Evolutionary conservation across 1,140 invertebrate genomes (phyloP), one percentile per base, ranked within the genome.

Genomic region (Dufourea novaeangliae): DNA sequence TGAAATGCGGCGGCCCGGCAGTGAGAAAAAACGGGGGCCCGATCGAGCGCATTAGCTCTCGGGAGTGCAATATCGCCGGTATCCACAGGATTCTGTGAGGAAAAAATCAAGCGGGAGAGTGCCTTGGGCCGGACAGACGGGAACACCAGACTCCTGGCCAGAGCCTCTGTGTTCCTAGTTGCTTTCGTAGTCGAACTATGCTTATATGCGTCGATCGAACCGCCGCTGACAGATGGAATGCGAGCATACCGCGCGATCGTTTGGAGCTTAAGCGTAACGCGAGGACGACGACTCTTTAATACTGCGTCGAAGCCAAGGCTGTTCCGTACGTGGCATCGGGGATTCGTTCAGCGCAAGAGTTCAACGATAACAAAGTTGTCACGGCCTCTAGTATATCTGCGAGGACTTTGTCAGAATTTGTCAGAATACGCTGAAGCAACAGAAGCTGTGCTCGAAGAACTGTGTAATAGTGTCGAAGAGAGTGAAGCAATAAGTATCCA

Each of bases 21-120:
- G 73, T 74, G 79, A 88, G 73, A 82, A 82, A 85, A 84, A 84
- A 76, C 67, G 76, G 76, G 82, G 85, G 57, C 71, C 78, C 79
- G 86, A 37, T 66, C 56, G 72, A 64, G 61, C 76, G 73, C 75
- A 79, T 80, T 73, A 78, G 56, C 80, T 84, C 78, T 50, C 61
- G 46, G 67, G 72, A 79, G 64, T 82, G 75, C 66, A 59, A 52
- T 52, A 57, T 66, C 66, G 57, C 22, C 62, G 57, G 68, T 84
- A 41, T 69, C 22, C 32, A 27, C 34, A 27, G 22, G 44, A 54
- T 77, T 44, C 61, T 37, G 25, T 54, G 54, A 62, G 64, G 29
- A 57, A 27, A 29, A 22, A 66, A 27, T n/a, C 22, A 7, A 29
- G 70, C 63, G 32, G 50, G 17, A 25, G 4, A 27, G 2, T 6